Evolutionary conservation across 2,888 invertebrate species (phyloP).

Genomic region (Brachyptera risi): DNA sequence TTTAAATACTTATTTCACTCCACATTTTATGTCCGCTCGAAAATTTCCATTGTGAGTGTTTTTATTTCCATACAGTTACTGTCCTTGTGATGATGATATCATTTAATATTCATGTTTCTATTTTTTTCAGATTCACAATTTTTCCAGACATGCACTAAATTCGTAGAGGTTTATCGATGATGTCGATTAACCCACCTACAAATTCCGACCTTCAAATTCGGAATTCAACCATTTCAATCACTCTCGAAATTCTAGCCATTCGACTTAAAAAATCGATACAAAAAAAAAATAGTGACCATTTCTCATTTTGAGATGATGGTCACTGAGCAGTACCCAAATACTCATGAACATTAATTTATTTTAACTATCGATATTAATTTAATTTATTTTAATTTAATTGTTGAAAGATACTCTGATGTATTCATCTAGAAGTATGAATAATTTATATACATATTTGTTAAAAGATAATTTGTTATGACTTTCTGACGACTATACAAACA

Average conservation of each 20-base stretch:
- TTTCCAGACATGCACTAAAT: not conserved
- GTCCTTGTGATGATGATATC: too few species aligned
- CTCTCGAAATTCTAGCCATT: constrained; percentile 9
- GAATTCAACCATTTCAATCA: not conserved
- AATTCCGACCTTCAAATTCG: too few species aligned
- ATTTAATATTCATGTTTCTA: not conserved
- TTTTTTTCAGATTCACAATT: constrained; percentile 14
- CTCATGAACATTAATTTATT: constrained; percentile 17
- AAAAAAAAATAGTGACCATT: not conserved
- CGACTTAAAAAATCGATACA: constrained; percentile 3
- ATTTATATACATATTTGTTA: constrained; percentile 10
- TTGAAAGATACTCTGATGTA: too few species aligned
- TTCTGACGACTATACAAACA: not conserved
- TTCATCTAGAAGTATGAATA: not conserved
- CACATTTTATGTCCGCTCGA: too few species aligned
- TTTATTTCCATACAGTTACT: too few species aligned
- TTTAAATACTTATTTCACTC: too few species aligned
- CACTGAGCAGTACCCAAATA: constrained; percentile 21
- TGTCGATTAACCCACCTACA: not conserved
- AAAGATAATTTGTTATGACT: constrained; percentile 4
- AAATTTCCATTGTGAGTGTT: too few species aligned
- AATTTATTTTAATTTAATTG: constrained; percentile 16
- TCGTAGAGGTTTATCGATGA: not conserved
- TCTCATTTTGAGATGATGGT: too few species aligned
- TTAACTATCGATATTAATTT: not conserved